These are phyloP conservation scores for Lymantria monacha DNA, from an alignment of 2,888 invertebrate species.

Conservation along the genomic window DNA sequence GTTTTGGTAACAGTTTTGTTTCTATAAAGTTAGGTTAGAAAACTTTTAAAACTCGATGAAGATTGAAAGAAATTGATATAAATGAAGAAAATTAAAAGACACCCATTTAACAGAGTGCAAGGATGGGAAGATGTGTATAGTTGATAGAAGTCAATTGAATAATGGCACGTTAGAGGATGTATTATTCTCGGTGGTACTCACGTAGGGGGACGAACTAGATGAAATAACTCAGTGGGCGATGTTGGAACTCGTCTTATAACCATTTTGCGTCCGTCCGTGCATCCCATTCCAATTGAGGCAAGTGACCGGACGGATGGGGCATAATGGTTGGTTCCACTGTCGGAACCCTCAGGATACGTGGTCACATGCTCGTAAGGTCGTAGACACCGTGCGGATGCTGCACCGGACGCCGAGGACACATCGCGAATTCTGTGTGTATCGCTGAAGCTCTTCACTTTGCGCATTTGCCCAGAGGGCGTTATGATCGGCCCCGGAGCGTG, in stretches of 20 bases:
- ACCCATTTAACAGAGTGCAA: not conserved
- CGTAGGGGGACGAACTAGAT: slow-evolving; percentile 92
- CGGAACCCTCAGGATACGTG: slow-evolving; percentile 81
- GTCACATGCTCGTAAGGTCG: slow-evolving; percentile 77
- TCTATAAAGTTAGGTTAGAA: slow-evolving; percentile 5
- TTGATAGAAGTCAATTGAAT: slow-evolving; percentile 69
- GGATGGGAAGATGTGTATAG: slow-evolving; percentile 20
- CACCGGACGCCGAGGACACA: slow-evolving; percentile 68
- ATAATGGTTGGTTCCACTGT: slow-evolving; percentile 84
- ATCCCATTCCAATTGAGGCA: slow-evolving; percentile 93
- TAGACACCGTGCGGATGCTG: slow-evolving; percentile 72
- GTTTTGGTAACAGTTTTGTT: not conserved
- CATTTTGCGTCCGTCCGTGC: slow-evolving; percentile 93
- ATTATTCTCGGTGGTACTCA: slow-evolving; percentile 81
- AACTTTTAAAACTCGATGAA: not conserved
- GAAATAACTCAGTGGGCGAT: slow-evolving; percentile 92
- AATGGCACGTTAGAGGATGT: slow-evolving; percentile 68
- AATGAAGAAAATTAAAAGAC: not conserved
- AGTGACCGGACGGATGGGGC: slow-evolving; percentile 89
- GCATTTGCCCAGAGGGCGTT: slow-evolving; percentile 76
- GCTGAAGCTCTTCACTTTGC: slow-evolving; percentile 78
- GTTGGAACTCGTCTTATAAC: slow-evolving; percentile 92
- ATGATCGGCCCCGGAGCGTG: slow-evolving; percentile 59
- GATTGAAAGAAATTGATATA: not conserved
- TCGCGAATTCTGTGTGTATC: slow-evolving; percentile 76